These are phyloP conservation scores for Drosophila eohydei DNA, from an alignment of 2,888 invertebrate species.

Conservation along the genomic window DNA sequence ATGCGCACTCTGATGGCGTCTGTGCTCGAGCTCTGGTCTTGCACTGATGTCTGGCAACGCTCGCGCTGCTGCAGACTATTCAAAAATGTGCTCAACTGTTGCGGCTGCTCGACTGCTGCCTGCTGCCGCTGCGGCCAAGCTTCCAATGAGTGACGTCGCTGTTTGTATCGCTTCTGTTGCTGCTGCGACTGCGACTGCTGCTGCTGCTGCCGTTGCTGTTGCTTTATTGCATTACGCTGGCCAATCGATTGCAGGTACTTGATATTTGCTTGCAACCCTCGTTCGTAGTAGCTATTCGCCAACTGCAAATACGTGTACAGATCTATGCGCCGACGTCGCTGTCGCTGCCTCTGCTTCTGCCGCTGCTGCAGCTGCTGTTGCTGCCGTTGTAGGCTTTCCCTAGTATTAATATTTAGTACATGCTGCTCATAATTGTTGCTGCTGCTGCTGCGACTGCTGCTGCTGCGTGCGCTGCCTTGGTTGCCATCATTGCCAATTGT, in stretches of 20 bases:
- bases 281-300: constrained; percentile 83
- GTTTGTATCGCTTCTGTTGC: constrained; percentile 25
- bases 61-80: constrained; percentile 45
- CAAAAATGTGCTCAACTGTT: constrained; percentile 44
- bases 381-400: constrained; percentile 66
- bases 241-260: constrained; percentile 84
- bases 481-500: constrained; percentile 18
- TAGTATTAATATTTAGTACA: constrained; percentile 69
- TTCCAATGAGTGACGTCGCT: constrained; percentile 39
- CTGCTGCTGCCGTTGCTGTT: constrained; percentile 38
- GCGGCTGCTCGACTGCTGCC: constrained; percentile 33
- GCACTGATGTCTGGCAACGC: constrained; percentile 32
- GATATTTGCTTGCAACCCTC: constrained; percentile 82
- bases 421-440: constrained; percentile 60
- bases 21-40: constrained; percentile 1
- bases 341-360: constrained; percentile 3
- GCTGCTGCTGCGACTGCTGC: constrained; percentile 12
- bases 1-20: constrained; percentile 80
- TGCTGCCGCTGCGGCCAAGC: constrained; percentile 35
- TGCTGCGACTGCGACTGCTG: constrained; percentile 29
- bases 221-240: constrained; percentile 73
- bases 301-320: constrained; percentile 74
- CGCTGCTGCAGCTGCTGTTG: constrained; percentile 1
- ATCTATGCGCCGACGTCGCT: constrained; percentile 47
- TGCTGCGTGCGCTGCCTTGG: constrained; percentile 9